A percentile compares a stretch with the other conserved stretches of the same genome.
These are phyloP conservation scores for Corvus moneduloides DNA, from an alignment of 2,113 vertebrate genomes.

Conservation along the genomic window DNA sequence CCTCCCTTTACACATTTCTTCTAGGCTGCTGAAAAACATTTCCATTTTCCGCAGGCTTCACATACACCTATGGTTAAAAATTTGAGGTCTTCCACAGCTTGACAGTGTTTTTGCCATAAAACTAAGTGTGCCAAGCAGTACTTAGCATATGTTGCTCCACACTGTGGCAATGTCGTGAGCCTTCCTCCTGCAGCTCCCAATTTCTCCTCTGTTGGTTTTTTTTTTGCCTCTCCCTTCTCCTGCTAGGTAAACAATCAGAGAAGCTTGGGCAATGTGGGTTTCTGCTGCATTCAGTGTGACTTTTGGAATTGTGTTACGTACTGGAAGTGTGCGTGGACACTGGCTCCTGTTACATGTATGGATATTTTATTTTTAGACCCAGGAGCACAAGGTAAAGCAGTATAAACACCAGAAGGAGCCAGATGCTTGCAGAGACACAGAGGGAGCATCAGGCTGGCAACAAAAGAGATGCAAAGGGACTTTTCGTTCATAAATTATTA, in stretches of 20 bases:
- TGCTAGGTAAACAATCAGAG: neutral
- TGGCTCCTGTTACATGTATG: conserved; percentile 19
- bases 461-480: neutral
- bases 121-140: rapidly evolving
- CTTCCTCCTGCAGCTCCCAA: neutral
- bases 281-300: neutral
- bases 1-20: neutral
- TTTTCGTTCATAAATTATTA: neutral
- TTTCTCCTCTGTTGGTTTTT: neutral
- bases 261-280: neutral
- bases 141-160: neutral
- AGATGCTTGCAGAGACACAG: conserved; percentile 53
- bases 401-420: conserved; percentile 39
- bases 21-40: neutral
- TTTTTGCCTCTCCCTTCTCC: neutral
- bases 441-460: conserved; percentile 16
- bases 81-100: neutral
- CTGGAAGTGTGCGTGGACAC: neutral
- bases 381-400: conserved; percentile 55
- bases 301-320: conserved; percentile 37
- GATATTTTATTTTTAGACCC: conserved; percentile 69
- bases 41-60: neutral
- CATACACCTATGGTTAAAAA: neutral
- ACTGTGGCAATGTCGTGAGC: rapidly evolving
- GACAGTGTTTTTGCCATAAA: neutral